Conservation (phyloP, 2,888 invertebrate genomes). For the Lagria hirta region DNA sequence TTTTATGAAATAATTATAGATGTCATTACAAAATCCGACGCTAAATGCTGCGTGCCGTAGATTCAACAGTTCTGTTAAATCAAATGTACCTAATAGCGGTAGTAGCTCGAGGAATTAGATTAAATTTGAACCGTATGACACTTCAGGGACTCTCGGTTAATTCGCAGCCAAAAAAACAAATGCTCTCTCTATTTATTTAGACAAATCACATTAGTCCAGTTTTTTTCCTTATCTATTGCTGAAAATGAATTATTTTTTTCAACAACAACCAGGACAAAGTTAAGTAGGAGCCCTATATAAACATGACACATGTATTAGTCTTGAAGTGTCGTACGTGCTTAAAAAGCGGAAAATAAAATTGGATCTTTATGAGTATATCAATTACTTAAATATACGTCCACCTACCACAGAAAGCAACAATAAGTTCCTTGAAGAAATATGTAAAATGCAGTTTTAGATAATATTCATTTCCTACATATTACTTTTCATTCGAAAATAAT, state of each 20-base stretch:
- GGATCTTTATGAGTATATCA: conserved; percentile 11
- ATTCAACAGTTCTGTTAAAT: conserved; percentile 17
- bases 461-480: too few species aligned
- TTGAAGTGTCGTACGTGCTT: conserved; percentile 2
- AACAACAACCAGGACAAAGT: conserved; percentile 1
- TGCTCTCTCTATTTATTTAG: too few species aligned
- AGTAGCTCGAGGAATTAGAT: conserved; percentile 25
- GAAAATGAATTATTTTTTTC: conserved; percentile 1
- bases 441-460: too few species aligned
- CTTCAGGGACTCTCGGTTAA: conserved; percentile 14
- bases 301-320: background rate
- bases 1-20: conserved; percentile 1
- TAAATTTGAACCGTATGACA: conserved; percentile 23
- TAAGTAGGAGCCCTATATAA: background rate
- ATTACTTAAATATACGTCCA: conserved; percentile 17
- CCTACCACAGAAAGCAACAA: conserved; percentile 7
- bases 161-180: conserved; percentile 8
- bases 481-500: too few species aligned
- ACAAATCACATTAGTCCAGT: too few species aligned
- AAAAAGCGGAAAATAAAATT: conserved; percentile 14
- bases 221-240: too few species aligned
- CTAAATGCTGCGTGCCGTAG: conserved; percentile 6
- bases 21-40: conserved; percentile 2
- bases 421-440: conserved; percentile 6
- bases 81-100: conserved; percentile 23